Conservation (phyloP, 2,113 vertebrate genomes). For the Xenopus laevis region DNA sequence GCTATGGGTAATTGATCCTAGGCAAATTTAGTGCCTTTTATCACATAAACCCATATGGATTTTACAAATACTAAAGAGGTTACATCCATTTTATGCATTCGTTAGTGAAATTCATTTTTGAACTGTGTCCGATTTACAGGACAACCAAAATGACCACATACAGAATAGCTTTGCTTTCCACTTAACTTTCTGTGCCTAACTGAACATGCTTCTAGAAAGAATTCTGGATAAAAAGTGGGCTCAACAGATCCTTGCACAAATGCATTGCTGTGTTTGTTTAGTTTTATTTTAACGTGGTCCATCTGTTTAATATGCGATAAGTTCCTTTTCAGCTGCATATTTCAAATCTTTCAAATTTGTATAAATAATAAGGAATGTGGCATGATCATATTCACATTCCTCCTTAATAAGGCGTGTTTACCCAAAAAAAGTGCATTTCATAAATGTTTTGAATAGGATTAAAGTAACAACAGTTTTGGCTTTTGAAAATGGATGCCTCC, state of each 20-base stretch:
- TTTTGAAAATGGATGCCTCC: slow-evolving; percentile 5
- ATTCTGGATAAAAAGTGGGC: too few relatives aligned
- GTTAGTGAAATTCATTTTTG: too few relatives aligned
- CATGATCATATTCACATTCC: not conserved
- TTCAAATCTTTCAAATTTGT: slow-evolving; percentile 50
- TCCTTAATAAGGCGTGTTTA: not conserved
- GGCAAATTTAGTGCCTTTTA: too few relatives aligned
- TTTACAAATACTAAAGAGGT: too few relatives aligned
- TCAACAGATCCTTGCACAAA: slow-evolving; percentile 55
- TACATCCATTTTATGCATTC: too few relatives aligned
- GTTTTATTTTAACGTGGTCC: slow-evolving; percentile 57
- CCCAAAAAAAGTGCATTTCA: slow-evolving; percentile 14
- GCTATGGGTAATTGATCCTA: too few relatives aligned
- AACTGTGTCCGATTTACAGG: too few relatives aligned
- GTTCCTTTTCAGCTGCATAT: slow-evolving; percentile 54
- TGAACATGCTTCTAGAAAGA: too few relatives aligned
- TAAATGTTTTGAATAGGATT: slow-evolving; percentile 53
- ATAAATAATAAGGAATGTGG: slow-evolving; percentile 14
- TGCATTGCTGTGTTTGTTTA: slow-evolving; percentile 58
- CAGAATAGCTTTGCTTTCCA: too few relatives aligned
- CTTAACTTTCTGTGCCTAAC: too few relatives aligned
- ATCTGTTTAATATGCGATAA: slow-evolving; percentile 54
- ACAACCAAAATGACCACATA: too few relatives aligned
- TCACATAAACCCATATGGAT: too few relatives aligned
- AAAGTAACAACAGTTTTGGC: slow-evolving; percentile 1